phyloP scores from a whole-genome alignment of 2,797 vertebrate species.

The Hirundo rustica region DNA sequence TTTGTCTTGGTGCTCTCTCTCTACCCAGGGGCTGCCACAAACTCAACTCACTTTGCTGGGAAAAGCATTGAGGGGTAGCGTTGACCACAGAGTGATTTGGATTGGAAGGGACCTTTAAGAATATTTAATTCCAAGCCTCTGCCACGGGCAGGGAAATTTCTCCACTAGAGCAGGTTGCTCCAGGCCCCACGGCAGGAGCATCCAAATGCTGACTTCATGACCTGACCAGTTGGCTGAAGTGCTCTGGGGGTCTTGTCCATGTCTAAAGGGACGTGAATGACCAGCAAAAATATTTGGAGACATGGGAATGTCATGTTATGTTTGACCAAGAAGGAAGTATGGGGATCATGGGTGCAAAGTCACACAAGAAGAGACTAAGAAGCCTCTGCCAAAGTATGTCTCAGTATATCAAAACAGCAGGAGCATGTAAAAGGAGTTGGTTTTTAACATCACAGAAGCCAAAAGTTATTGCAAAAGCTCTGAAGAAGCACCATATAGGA shows the following conservation, averaged over 20 bases:
- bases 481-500: neutral
- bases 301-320: neutral
- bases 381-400: neutral
- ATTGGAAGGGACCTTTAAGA: neutral
- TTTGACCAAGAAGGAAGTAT: neutral
- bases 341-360: neutral
- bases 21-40: neutral
- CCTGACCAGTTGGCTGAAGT: neutral
- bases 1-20: neutral
- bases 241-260: neutral
- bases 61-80: neutral
- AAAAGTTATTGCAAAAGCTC: neutral
- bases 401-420: neutral
- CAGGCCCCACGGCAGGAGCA: neutral
- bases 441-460: neutral
- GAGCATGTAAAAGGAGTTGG: neutral
- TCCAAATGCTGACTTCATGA: neutral
- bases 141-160: rapidly evolving
- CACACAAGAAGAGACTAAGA: neutral
- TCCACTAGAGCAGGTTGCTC: neutral
- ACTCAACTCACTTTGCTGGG: neutral
- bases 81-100: neutral
- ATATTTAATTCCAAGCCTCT: neutral
- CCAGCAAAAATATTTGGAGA: neutral
- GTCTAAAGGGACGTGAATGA: neutral